phyloP scores from a whole-genome alignment of 2,888 invertebrate species.

The Actias luna region DNA sequence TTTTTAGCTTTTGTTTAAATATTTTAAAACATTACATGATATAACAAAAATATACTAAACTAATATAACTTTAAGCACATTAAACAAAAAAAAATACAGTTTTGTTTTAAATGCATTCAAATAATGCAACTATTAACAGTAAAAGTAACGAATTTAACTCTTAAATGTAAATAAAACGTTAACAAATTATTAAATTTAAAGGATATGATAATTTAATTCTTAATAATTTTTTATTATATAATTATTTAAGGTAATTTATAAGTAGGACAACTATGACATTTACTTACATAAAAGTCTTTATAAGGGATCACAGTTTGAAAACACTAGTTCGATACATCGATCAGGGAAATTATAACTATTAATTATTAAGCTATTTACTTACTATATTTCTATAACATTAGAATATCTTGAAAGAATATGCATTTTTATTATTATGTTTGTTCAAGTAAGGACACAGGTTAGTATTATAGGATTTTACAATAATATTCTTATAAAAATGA shows the following conservation, averaged over 20 bases:
- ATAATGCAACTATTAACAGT: not conserved
- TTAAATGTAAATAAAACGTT: not conserved
- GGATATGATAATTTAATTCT: not conserved
- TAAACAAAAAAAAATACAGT: not conserved
- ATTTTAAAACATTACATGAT: not conserved
- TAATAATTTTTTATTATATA: not conserved
- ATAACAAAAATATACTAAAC: not conserved
- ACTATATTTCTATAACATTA: constrained; percentile 13
- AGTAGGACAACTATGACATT: constrained; percentile 46
- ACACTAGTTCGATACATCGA: constrained; percentile 69
- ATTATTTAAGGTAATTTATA: not conserved
- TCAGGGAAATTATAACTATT: constrained; percentile 46
- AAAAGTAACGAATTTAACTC: not conserved
- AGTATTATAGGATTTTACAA: not conserved
- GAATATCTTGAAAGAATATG: constrained; percentile 1
- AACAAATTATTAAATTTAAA: not conserved
- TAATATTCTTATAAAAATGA: not conserved
- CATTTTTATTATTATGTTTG: not conserved
- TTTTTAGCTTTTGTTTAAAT: not conserved
- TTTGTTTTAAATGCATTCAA: not conserved
- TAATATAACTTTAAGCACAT: not conserved
- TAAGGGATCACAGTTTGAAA: constrained; percentile 81
- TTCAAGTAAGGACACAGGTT: not conserved
- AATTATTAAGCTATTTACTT: constrained; percentile 17
- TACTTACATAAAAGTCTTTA: constrained; percentile 80